Conservation (phyloP, 2,797 vertebrate genomes). For the Chloroceryle inda region DNA sequence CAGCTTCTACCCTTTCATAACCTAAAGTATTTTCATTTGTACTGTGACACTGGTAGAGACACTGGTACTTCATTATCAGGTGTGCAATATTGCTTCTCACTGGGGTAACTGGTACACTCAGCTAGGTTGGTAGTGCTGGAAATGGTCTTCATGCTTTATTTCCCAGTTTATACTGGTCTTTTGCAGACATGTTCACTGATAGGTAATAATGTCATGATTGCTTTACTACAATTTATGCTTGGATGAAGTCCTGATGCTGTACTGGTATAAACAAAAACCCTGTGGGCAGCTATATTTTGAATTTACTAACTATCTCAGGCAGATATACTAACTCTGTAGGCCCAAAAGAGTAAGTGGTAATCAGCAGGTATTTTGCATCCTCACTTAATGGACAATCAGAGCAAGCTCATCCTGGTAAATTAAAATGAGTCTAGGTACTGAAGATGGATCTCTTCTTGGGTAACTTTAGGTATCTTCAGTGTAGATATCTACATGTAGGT, state of each 20-base stretch:
- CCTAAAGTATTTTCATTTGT: background rate
- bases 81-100: background rate
- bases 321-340: background rate
- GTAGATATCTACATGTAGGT: background rate
- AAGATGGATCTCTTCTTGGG: background rate
- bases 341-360: background rate
- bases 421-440: background rate
- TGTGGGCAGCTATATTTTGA: background rate
- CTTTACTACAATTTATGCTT: background rate
- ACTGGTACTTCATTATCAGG: background rate
- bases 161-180: background rate
- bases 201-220: background rate
- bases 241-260: background rate
- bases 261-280: background rate
- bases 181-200: background rate
- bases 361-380: background rate
- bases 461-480: background rate
- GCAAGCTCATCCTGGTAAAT: background rate
- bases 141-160: background rate
- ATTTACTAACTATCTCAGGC: background rate
- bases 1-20: background rate
- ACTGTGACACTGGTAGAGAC: background rate
- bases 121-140: background rate
- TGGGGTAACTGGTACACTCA: background rate
- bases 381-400: background rate